Base-by-base conservation (phyloP, 2,888 invertebrate species). In the Nycteola revayana region DNA sequence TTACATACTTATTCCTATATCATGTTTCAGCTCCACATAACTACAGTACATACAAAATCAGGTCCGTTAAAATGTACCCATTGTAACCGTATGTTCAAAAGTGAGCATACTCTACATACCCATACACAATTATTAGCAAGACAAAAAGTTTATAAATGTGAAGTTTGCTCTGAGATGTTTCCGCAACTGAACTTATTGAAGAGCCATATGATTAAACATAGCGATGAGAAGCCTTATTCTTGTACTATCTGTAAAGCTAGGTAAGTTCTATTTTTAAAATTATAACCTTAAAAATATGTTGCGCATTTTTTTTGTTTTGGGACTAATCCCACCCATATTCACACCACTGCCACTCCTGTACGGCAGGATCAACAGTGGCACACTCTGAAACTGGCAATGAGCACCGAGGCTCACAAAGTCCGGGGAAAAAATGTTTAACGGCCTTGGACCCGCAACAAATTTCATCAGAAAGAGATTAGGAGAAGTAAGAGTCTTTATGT, bases 181-280 rank as follows among this genome's bases (percentile, higher is more conserved):
- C 47, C 1, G 32, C 44, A 0, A 36, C n/a, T 44, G 1, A 35
- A 39, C 1, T 14, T 27, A 0, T 50, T 79, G n/a, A 63, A 59
- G n/a, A 24, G 26, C 1, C 80, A 80, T 25, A 59, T 64, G 61
- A 57, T 66, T 25, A 71, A 62, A 65, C 80, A 81, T 28, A 59
- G 60, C 1, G 64, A 60, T 0, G 66, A 67, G 7, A 49, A 66
- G 7, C 78, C 78, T 0, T 57, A 50, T 25, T 34, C 28, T 0
- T 81, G 80, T 36, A 45, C 66, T 11, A 23, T 64, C 0, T 81
- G 80, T 34, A 67, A 64, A 0, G 24, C 35, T 1, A 60, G 41
- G 56, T 56, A 35, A 9, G 32, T 28, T 9, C n/a, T 25, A 3
- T 14, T 14, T 3, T 14, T 14, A n/a, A n/a, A n/a, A n/a, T n/a